Conservation (phyloP, 1,140 invertebrate genomes). For the Bombus fervidus region DNA sequence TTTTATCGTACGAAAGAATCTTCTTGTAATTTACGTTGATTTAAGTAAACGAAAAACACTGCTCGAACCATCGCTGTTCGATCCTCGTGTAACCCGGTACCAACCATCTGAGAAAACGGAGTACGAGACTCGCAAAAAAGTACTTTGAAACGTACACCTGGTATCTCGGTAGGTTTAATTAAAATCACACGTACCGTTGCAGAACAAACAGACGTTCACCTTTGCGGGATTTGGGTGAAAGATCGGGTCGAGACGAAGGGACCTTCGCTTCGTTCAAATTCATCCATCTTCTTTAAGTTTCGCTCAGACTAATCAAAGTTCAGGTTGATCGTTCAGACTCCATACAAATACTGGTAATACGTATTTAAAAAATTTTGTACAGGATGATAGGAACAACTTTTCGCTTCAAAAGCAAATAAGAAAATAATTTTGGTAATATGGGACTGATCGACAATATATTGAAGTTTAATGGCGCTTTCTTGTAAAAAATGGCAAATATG, state of each 20-base stretch:
- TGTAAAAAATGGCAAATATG: no score
- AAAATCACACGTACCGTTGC: slow-evolving; percentile 11
- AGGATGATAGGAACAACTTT: no score
- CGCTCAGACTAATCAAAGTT: background rate
- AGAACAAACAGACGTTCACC: background rate
- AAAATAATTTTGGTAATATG: no score
- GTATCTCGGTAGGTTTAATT: slow-evolving; percentile 3
- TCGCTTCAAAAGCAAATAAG: no score
- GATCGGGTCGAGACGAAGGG: background rate
- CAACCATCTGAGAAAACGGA: background rate
- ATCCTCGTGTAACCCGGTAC: background rate
- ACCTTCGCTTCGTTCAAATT: background rate
- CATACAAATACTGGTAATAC: no score
- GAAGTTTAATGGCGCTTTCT: no score
- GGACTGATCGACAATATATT: no score
- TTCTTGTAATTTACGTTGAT: background rate
- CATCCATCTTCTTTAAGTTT: background rate
- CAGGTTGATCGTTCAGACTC: no score
- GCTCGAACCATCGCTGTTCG: no score
- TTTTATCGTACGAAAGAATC: background rate
- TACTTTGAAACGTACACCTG: background rate
- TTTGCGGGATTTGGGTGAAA: background rate
- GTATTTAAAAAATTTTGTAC: no score
- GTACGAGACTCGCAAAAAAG: background rate
- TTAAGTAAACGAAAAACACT: background rate